Evolutionary conservation across 2,888 invertebrate genomes (phyloP).

Genomic region (Ophion ellenae): DNA sequence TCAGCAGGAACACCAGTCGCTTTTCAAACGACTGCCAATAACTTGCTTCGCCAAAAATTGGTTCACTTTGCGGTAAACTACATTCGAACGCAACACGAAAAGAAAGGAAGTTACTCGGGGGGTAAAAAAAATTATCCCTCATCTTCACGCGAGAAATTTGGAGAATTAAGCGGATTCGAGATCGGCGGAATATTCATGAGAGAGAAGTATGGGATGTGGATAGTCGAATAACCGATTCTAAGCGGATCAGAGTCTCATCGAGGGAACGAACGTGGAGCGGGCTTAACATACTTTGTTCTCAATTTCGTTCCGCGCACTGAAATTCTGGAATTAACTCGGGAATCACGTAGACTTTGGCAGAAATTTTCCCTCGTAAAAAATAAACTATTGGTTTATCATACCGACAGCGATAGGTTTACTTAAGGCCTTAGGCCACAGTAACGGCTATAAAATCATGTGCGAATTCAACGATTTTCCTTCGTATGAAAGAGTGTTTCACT

Average conservation of each 20-base stretch:
- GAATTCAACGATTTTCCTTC: too few relatives aligned
- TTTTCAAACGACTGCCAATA: conserved; percentile 19
- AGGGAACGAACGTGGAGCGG: conserved; percentile 16
- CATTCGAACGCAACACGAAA: conserved; percentile 3
- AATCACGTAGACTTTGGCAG: background rate
- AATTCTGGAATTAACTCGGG: conserved; percentile 3
- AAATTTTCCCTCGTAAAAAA: too few relatives aligned
- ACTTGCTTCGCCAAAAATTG: conserved; percentile 10
- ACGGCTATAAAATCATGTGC: too few relatives aligned
- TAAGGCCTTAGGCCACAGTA: too few relatives aligned
- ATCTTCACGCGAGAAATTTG: conserved; percentile 30
- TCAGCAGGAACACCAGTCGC: background rate
- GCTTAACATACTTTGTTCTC: conserved; percentile 14
- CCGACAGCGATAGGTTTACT: too few relatives aligned
- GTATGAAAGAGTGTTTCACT: too few relatives aligned
- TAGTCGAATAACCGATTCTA: conserved; percentile 35
- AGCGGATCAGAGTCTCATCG: conserved; percentile 44
- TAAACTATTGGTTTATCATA: too few relatives aligned
- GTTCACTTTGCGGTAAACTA: background rate
- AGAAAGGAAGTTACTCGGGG: background rate
- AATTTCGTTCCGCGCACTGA: conserved; percentile 36
- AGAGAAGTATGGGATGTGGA: conserved; percentile 7
- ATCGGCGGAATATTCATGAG: conserved; percentile 55
- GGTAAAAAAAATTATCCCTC: background rate
- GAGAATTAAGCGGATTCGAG: conserved; percentile 14